Conservation (phyloP, 2,113 vertebrate species). For the Condylura cristata region DNA sequence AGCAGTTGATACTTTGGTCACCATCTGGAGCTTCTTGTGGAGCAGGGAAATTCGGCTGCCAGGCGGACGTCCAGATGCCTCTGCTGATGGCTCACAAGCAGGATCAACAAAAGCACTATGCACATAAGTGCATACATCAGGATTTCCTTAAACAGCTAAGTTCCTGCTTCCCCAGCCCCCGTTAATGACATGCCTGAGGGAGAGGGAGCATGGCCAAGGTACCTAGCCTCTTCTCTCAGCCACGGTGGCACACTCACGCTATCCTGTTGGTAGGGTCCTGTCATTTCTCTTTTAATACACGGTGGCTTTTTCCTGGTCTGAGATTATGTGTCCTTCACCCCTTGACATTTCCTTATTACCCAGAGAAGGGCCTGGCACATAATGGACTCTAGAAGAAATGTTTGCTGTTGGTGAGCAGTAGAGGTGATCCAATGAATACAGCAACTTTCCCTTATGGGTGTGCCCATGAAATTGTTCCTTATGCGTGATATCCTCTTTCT, state of each 20-base stretch:
- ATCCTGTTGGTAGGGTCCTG: background rate
- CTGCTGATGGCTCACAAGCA: background rate
- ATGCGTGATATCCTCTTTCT: background rate
- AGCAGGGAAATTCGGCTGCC: background rate
- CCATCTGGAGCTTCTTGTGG: background rate
- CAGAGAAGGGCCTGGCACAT: background rate
- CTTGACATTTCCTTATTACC: background rate
- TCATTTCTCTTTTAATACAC: background rate
- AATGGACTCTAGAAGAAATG: background rate
- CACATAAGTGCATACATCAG: background rate
- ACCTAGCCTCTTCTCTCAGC: no score
- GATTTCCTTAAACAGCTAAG: background rate
- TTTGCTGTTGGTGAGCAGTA: background rate
- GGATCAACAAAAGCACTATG: background rate
- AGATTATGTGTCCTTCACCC: background rate
- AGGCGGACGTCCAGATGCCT: background rate
- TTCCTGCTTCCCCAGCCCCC: constrained; percentile 56
- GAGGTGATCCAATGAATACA: background rate
- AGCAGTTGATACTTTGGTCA: background rate
- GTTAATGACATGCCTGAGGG: no score
- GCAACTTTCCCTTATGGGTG: background rate
- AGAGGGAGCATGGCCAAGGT: no score
- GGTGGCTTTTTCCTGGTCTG: background rate
- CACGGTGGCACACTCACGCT: no score
- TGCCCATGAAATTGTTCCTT: background rate